A percentile compares a stretch with the other conserved stretches of the same genome.
phyloP scores from a whole-genome alignment of 2,797 vertebrate species.

The Gymnoscopelus braueri region DNA sequence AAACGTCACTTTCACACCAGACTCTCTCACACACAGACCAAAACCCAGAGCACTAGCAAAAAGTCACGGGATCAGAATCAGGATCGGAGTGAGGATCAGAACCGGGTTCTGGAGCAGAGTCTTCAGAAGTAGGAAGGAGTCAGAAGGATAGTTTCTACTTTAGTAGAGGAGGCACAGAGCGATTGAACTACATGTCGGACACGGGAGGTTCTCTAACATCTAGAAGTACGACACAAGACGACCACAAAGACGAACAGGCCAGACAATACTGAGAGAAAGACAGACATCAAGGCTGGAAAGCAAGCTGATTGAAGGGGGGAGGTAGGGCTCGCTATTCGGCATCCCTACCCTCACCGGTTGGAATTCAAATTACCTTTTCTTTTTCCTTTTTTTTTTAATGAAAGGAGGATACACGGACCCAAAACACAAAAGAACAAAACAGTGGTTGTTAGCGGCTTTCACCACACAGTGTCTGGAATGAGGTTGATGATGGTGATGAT shows the following conservation, averaged over 20 bases:
- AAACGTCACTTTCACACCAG: constrained; percentile 28
- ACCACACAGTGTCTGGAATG: constrained; percentile 62
- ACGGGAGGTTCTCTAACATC: constrained; percentile 54
- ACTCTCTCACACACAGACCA: constrained; percentile 41
- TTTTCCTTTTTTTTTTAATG: constrained; percentile 80
- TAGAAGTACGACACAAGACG: constrained; percentile 65
- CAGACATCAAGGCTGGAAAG: constrained; percentile 64
- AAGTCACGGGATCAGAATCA: constrained; percentile 38
- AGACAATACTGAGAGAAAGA: constrained; percentile 39
- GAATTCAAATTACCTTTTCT: constrained; percentile 79
- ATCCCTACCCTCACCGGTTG: constrained; percentile 63
- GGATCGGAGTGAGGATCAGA: constrained; percentile 11
- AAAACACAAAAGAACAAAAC: constrained; percentile 78
- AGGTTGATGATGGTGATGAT: constrained; percentile 74
- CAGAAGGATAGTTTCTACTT: constrained; percentile 47
- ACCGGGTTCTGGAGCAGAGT: too few relatives aligned
- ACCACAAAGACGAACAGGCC: constrained; percentile 14
- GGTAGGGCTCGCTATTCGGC: constrained; percentile 28
- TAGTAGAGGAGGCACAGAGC: constrained; percentile 49
- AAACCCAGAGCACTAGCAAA: constrained; percentile 39
- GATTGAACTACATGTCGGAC: constrained; percentile 32
- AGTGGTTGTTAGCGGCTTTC: constrained; percentile 70
- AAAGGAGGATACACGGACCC: constrained; percentile 78
- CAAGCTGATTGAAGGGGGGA: constrained; percentile 56
- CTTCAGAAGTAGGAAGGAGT: constrained; percentile 60